Percentiles rank a stretch among this genome's conserved stretches.
Conservation (phyloP, 2,113 vertebrate species). For the Callocephalon fimbriatum region DNA sequence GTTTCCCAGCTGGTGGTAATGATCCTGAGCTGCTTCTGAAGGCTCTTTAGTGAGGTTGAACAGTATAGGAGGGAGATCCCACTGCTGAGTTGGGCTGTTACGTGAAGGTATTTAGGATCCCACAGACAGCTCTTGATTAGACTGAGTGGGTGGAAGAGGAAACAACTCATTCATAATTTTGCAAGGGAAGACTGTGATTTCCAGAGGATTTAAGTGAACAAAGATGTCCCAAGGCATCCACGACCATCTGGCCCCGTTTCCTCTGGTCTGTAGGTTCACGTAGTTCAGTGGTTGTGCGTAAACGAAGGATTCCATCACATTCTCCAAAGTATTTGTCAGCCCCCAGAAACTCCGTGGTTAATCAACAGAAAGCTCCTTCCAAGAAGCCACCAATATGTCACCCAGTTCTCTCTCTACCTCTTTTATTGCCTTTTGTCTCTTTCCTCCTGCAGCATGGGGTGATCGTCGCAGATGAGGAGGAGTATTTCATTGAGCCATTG, state of each 20-base stretch:
- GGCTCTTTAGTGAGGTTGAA: neutral
- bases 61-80: neutral
- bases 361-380: rapidly evolving
- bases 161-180: neutral
- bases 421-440: neutral
- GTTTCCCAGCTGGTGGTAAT: neutral
- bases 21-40: neutral
- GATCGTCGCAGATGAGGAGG: conserved; percentile 93
- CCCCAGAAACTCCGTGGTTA: neutral
- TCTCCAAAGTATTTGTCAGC: neutral
- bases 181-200: neutral
- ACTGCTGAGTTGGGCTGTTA: neutral
- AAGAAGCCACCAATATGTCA: neutral
- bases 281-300: neutral
- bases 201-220: neutral
- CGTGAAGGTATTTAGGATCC: neutral
- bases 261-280: neutral
- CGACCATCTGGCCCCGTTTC: neutral
- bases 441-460: conserved; percentile 88
- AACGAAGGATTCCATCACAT: neutral
- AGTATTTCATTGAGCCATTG: conserved; percentile 97
- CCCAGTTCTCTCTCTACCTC: neutral
- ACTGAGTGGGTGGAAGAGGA: conserved; percentile 22
- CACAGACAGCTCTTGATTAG: neutral
- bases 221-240: neutral